Evolutionary conservation across 2,888 invertebrate genomes (phyloP), one percentile per base, ranked within the genome.

Genomic region (Xestia c-nigrum): DNA sequence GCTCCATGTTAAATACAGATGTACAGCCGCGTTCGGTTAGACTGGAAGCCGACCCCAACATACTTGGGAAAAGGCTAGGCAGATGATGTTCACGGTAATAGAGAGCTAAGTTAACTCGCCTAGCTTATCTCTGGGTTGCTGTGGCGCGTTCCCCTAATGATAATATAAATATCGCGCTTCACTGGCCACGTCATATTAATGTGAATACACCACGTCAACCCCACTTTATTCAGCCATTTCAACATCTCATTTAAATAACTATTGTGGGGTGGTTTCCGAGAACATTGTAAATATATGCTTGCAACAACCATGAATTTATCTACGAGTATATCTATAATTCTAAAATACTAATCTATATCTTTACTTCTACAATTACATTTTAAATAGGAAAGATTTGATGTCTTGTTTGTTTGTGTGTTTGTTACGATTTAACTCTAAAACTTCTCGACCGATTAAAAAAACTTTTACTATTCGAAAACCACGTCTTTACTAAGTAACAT

Each of bases 231-330:
- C 81, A 86, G 75, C 83, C 85, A 87, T 89, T 91, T 89, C 90
- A 89, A 90, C 88, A 88, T 90, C 90, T 90, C 89, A 93, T 93
- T 92, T 91, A 85, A 92, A 92, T 92, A 91, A 90, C 89, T 89
- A 85, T 80, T 85, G 86, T 80, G 63, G 79, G 72, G 76, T 71
- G 66, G 65, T 63, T 76, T 74, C 66, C 71, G 80, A 78, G 80
- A 76, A 69, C 64, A 75, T 43, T 47, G 71, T 71, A 72, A 72
- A 76, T 86, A 59, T 79, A 43, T 75, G 74, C 61, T 74, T 70
- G 40, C 69, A 81, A 76, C 70, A 67, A 68, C 55, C 31, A 50
- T 71, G 40, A 59, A 80, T 85, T 64, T n/a, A n/a, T n/a, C n/a
- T n/a, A n/a, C n/a, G n/a, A n/a, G n/a, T n/a, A n/a, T n/a, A n/a